phyloP scores from a whole-genome alignment of 2,797 vertebrate genomes.

The Rhynchotus rufescens region DNA sequence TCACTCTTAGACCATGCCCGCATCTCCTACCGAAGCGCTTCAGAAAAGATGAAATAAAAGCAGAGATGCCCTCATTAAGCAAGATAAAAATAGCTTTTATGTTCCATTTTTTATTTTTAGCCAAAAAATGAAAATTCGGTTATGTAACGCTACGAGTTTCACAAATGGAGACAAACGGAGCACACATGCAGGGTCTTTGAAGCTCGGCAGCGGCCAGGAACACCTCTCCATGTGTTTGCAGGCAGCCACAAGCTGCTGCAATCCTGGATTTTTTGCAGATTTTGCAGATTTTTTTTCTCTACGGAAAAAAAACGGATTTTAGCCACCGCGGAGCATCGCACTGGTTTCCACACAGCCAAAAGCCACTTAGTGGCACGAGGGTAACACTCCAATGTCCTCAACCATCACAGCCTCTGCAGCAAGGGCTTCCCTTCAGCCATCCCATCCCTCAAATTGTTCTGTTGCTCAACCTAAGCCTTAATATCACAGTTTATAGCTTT shows the following conservation, averaged over 20 bases:
- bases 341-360: background rate
- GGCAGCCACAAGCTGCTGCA: background rate
- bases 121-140: conserved; percentile 69
- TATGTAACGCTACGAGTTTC: conserved; percentile 63
- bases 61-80: conserved; percentile 76
- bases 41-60: conserved; percentile 67
- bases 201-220: background rate
- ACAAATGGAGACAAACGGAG: conserved; percentile 29
- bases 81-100: conserved; percentile 77
- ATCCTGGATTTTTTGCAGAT: no score
- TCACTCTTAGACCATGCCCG: background rate
- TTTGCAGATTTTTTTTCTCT: no score
- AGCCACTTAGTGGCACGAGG: background rate
- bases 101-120: conserved; percentile 80
- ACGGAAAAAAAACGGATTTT: background rate
- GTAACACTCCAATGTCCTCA: background rate
- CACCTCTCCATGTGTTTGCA: background rate
- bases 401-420: background rate
- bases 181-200: background rate
- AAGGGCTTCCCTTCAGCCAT: background rate
- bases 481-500: background rate
- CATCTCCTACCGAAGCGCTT: conserved; percentile 29
- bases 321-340: rapidly evolving
- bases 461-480: background rate
- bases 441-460: background rate